Evolutionary conservation across 2,888 invertebrate species (phyloP), one percentile per base, ranked within the genome.

Genomic region (Drosophila paucipuncta): DNA sequence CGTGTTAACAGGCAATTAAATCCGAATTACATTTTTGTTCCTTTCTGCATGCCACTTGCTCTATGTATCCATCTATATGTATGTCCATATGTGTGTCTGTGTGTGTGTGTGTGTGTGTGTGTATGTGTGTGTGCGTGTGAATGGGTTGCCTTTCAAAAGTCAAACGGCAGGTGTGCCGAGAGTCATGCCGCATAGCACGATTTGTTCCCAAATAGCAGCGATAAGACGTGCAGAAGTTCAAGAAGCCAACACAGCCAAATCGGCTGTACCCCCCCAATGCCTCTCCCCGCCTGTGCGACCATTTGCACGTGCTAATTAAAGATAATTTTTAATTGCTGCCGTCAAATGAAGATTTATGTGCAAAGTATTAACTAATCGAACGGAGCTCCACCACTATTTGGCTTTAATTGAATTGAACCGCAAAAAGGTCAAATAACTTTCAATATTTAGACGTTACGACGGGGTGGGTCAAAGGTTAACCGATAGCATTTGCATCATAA

Each of bases 241-340:
- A 75, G 73, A 74, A 89, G 89, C 60, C 81, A 68, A 62, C 57
- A 58, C 54, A 28, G 55, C 55, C 35, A 11, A 37, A 39, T 28
- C 55, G 37, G 35, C 7, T 66, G 49, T 18, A 16, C 47, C 49
- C 54, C 47, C 49, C 54, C 28, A 6, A 10, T 47, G 16, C 25
- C 16, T 9, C 25, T 25, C 9, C 47, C 49, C 13, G 31, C 50
- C 54, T 67, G 49, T 62, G 63, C 59, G 58, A 69, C 73, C 78
- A 83, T 85, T 78, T 63, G 86, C 91, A 90, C 85, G 91, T 91
- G 91, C 91, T 91, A 92, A 92, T 92, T 92, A 91, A 88, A 89
- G 92, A 92, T 92, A 92, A 92, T 91, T 91, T 91, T 91, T 92
- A 92, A 92, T 92, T 92, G 92, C 84, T 78, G 89, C 88, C 73